Base-by-base conservation (phyloP, 1,140 invertebrate species). In the Dolichoris vasculosae region DNA sequence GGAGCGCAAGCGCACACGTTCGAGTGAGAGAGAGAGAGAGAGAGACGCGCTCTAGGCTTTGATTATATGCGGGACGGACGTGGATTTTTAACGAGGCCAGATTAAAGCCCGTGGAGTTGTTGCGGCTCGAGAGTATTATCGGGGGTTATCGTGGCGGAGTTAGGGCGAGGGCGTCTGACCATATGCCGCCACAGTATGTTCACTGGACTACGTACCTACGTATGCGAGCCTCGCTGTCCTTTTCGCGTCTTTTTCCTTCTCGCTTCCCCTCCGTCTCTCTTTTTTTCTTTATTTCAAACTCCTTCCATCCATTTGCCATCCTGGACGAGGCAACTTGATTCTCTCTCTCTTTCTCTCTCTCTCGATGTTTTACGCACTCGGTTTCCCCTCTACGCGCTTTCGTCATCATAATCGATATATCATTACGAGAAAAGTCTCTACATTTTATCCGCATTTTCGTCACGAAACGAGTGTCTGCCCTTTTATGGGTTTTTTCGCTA, bases 121-220 rank as follows among this genome's bases (percentile, higher is more conserved):
- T 43, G 59, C 40, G 64, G 59, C 79, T n/a, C 20, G 38, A 64
- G 83, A 89, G 88, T 89, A 91, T 59, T 59, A 59, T 90, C 79
- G 64, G 89, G 88, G 90, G 90, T 91, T 91, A 91, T 91, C 90
- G 87, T 84, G 80, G 69, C 63, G 48, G 26, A 69, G 48, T 40
- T 84, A 76, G 86, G 69, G 89, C 84, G 88, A 87, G 86, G 81
- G 88, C 89, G 87, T 84, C 87, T 88, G 86, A 89, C 90, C 92
- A 92, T 93, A 92, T 92, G 91, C 89, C 87, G 88, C 90, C 76
- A 35, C 91, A 89, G 91, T 91, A 90, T 91, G 89, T 91, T 90
- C 87, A 88, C 90, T 89, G 35, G 32, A 55, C 46, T 38, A 1
- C 38, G 71, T 55, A 69, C 69, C 43, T 64, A n/a, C 79, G 81